These are phyloP conservation scores for Pomacea maculata DNA, from an alignment of 1,140 invertebrate species.

Conservation along the genomic window DNA sequence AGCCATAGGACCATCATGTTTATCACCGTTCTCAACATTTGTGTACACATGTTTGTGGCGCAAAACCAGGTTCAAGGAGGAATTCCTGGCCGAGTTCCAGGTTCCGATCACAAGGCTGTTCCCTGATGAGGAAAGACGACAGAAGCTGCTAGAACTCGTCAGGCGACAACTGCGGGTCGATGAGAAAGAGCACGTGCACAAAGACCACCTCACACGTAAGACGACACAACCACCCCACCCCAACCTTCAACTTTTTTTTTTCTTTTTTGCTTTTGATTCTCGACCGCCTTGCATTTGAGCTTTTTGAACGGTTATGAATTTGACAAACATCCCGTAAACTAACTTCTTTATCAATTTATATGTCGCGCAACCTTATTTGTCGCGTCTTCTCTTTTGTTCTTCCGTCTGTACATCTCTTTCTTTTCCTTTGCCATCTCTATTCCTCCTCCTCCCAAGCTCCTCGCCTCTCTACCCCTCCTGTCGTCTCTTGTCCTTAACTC, in stretches of 20 bases:
- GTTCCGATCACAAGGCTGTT: conserved; percentile 26
- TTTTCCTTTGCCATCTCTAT: not conserved
- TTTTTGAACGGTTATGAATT: too few relatives aligned
- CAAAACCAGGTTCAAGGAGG: conserved; percentile 34
- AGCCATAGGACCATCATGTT: not conserved
- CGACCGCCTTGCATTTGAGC: not conserved
- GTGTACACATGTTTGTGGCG: not conserved
- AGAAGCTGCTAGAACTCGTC: conserved; percentile 38
- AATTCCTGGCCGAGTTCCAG: conserved; percentile 32
- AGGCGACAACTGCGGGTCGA: conserved; percentile 40
- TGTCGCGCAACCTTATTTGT: too few relatives aligned
- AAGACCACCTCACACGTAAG: conserved; percentile 32
- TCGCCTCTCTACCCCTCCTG: not conserved
- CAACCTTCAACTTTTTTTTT: too few relatives aligned
- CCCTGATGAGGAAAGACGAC: conserved; percentile 32
- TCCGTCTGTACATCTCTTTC: not conserved
- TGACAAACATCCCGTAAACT: not conserved
- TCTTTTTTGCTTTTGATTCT: too few relatives aligned
- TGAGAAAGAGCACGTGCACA: conserved; percentile 26
- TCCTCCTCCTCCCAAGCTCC: not conserved
- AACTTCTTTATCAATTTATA: not conserved
- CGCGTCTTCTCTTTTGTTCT: too few relatives aligned
- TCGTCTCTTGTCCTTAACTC: not conserved
- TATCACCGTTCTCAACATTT: not conserved
- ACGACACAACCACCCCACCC: not conserved